Conservation (phyloP, 2,113 vertebrate species). For the Corythaeola cristata region DNA sequence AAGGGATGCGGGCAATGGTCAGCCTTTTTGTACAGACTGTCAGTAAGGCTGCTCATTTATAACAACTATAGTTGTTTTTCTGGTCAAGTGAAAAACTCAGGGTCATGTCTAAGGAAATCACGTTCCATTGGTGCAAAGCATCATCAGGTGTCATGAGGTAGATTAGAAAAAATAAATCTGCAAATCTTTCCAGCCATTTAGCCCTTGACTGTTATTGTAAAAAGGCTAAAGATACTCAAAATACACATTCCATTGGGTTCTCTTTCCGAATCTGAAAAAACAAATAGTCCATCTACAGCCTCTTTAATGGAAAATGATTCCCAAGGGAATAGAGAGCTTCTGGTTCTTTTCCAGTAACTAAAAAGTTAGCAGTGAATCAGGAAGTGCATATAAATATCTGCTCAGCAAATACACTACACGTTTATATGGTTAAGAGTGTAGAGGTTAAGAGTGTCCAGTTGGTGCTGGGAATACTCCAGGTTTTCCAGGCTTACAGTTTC, state of each 20-base stretch:
- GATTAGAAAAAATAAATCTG: constrained; percentile 24
- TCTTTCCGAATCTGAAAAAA: constrained; percentile 65
- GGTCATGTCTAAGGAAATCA: background rate
- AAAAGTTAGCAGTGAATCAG: constrained; percentile 70
- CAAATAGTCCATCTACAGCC: constrained; percentile 57
- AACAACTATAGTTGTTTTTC: background rate
- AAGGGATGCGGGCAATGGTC: background rate
- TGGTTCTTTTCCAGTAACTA: constrained; percentile 62
- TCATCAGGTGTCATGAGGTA: background rate
- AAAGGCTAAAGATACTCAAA: constrained; percentile 60
- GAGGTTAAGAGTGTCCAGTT: constrained; percentile 70
- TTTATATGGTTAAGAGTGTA: constrained; percentile 52
- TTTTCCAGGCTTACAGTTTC: constrained; percentile 28
- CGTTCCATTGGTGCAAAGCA: background rate
- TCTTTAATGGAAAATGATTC: constrained; percentile 73
- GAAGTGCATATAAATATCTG: constrained; percentile 72
- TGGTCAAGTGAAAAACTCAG: background rate
- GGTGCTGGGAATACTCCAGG: constrained; percentile 66
- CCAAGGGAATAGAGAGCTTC: constrained; percentile 60
- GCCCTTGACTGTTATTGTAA: constrained; percentile 20
- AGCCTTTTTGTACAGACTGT: background rate
- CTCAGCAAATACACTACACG: constrained; percentile 53
- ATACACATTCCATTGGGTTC: constrained; percentile 55
- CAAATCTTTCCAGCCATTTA: background rate
- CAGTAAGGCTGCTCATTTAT: background rate